These are phyloP conservation scores for Arctia plantaginis DNA, from an alignment of 2,888 invertebrate genomes.

Conservation along the genomic window DNA sequence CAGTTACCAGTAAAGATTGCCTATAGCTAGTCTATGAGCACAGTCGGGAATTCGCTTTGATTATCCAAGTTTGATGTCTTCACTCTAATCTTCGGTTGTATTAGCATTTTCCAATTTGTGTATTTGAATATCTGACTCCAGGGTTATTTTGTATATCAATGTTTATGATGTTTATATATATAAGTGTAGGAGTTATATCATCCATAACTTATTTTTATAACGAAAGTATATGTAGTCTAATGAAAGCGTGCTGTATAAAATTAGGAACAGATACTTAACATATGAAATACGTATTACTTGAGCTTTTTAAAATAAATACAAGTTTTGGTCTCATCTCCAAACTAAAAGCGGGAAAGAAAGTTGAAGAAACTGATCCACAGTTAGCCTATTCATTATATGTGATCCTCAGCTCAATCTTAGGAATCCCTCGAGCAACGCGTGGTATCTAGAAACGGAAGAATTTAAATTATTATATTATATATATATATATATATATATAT, in stretches of 20 bases:
- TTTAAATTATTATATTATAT: no score
- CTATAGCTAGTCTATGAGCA: conserved; percentile 59
- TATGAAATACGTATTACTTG: background rate
- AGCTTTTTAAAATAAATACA: no score
- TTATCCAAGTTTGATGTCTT: conserved; percentile 84
- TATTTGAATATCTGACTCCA: conserved; percentile 61
- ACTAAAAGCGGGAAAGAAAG: no score
- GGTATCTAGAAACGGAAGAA: no score
- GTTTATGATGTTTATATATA: conserved; percentile 12
- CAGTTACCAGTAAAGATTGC: conserved; percentile 52
- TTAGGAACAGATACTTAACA: background rate
- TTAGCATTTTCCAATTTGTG: conserved; percentile 82
- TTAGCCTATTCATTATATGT: no score
- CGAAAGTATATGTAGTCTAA: no score
- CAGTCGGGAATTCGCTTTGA: conserved; percentile 73
- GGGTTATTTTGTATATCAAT: conserved; percentile 27
- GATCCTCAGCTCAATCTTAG: no score
- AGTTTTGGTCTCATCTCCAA: no score
- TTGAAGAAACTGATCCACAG: no score
- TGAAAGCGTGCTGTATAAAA: background rate
- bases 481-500: no score
- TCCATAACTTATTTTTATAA: background rate
- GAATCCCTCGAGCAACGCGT: no score
- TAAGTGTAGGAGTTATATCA: background rate
- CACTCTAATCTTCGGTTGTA: conserved; percentile 68